phyloP scores from a whole-genome alignment of 2,113 vertebrate genomes.

The Epinephelus cyanopodus region DNA sequence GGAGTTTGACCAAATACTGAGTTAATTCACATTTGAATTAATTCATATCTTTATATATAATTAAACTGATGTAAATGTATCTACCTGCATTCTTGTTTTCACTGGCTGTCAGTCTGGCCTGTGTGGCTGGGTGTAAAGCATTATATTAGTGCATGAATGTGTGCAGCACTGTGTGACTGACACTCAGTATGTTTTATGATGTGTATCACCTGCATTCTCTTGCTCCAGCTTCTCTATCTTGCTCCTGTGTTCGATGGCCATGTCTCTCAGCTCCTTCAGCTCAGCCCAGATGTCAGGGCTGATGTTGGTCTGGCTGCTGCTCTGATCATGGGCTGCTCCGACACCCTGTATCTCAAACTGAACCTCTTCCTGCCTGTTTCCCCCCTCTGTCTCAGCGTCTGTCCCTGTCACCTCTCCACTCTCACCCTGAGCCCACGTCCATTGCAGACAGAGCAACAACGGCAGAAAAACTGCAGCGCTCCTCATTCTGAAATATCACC shows the following conservation, averaged over 20 bases:
- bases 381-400: not conserved
- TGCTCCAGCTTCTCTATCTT: slow-evolving; percentile 22
- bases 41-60: too few species aligned
- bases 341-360: not conserved
- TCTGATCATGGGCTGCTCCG: not conserved
- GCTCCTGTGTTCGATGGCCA: slow-evolving; percentile 6
- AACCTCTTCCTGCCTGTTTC: not conserved
- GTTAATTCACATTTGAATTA: too few species aligned
- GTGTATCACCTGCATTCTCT: slow-evolving; percentile 12
- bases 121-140: not conserved
- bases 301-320: not conserved
- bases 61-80: too few species aligned
- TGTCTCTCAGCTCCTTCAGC: slow-evolving; percentile 37
- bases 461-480: not conserved
- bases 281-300: slow-evolving; percentile 11
- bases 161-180: not conserved
- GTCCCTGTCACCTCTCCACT: not conserved
- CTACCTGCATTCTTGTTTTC: not conserved
- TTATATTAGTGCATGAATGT: not conserved
- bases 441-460: slow-evolving; percentile 32
- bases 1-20: too few species aligned
- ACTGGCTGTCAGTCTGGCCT: not conserved
- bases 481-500: slow-evolving; percentile 23
- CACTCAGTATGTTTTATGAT: not conserved
- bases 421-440: not conserved